These are phyloP conservation scores for Mus caroli DNA, from an alignment of 2,797 vertebrate species.

Conservation along the genomic window DNA sequence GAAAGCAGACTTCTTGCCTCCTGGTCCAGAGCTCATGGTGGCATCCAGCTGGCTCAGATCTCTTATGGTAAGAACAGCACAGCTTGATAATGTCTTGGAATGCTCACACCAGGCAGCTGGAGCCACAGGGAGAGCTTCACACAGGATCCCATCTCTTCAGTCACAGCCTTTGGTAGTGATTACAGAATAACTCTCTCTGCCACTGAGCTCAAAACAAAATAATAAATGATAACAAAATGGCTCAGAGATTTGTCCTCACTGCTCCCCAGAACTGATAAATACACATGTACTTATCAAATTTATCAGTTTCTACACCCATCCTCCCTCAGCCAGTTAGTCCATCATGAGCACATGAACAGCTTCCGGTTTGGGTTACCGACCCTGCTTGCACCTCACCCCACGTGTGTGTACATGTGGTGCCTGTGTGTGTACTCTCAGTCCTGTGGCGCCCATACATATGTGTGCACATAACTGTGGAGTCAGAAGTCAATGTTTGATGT, in stretches of 20 bases:
- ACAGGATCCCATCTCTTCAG: fast-evolving
- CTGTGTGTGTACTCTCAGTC: background rate
- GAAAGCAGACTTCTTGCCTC: background rate
- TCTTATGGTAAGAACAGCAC: background rate
- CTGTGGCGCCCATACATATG: background rate
- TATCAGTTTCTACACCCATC: background rate
- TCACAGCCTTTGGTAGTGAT: background rate
- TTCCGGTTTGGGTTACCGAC: background rate
- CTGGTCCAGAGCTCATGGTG: background rate
- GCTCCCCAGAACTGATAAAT: background rate
- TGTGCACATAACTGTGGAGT: background rate
- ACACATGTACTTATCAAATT: background rate
- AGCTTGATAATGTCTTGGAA: background rate
- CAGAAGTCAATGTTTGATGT: background rate
- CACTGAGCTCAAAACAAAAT: background rate
- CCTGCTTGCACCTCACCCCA: background rate
- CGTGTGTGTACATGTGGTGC: background rate
- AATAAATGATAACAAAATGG: background rate
- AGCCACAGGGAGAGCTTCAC: too few species aligned
- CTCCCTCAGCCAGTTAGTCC: background rate
- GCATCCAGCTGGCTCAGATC: background rate
- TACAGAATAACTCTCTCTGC: background rate
- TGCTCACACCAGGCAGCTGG: fast-evolving
- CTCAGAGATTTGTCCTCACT: background rate
- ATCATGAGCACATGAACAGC: fast-evolving